A percentile compares a stretch with the other conserved stretches of the same genome.
Conservation (phyloP, 2,888 invertebrate species). For the Platycheirus albimanus region DNA sequence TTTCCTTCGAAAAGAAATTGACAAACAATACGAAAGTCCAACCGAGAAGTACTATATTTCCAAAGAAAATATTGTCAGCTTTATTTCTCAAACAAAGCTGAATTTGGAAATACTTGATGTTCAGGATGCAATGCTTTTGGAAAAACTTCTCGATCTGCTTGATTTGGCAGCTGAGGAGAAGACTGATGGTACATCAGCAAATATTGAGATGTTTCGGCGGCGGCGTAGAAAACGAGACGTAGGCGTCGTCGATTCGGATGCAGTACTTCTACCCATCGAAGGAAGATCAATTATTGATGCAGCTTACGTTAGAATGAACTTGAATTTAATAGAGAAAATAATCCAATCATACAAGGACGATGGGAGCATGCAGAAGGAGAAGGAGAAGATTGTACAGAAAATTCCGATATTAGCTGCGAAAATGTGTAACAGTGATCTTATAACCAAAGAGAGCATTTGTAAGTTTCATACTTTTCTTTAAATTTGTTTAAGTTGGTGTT, state of each 20-base stretch:
- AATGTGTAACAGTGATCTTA: slow-evolving; percentile 66
- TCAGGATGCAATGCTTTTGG: slow-evolving; percentile 36
- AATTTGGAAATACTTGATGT: slow-evolving; percentile 58
- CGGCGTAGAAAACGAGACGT: slow-evolving; percentile 38
- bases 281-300: slow-evolving; percentile 65
- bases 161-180: slow-evolving; percentile 60
- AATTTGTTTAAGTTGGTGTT: neutral
- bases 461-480: too few species aligned
- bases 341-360: slow-evolving; percentile 47
- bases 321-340: slow-evolving; percentile 58
- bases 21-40: slow-evolving; percentile 64
- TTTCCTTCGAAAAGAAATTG: slow-evolving; percentile 59
- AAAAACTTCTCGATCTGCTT: slow-evolving; percentile 62
- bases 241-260: slow-evolving; percentile 23
- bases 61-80: slow-evolving; percentile 59
- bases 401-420: slow-evolving; percentile 55
- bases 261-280: slow-evolving; percentile 44
- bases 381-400: slow-evolving; percentile 51
- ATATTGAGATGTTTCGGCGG: slow-evolving; percentile 46
- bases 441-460: slow-evolving; percentile 68
- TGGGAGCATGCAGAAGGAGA: slow-evolving; percentile 49
- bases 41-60: slow-evolving; percentile 67
- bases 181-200: neutral
- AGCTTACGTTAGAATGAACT: slow-evolving; percentile 57
- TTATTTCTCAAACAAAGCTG: slow-evolving; percentile 57